Conservation (phyloP, 2,888 invertebrate genomes). For the Mesorhabditis sp. region DNA sequence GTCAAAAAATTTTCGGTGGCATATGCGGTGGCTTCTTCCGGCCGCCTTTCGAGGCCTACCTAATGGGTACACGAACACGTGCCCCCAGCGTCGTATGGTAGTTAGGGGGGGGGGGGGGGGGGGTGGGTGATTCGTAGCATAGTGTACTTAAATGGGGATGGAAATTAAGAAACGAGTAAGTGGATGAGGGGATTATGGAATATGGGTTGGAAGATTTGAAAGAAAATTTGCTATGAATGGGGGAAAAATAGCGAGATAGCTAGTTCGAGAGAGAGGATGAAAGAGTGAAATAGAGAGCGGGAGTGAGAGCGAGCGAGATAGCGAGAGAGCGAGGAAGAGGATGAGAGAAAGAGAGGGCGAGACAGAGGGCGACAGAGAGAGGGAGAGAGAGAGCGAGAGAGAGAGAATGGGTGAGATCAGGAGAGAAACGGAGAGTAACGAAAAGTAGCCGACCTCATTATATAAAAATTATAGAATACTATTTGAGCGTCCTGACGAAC, state of each 20-base stretch:
- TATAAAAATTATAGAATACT: not conserved
- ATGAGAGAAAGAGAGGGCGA: not conserved
- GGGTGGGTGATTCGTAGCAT: too few relatives aligned
- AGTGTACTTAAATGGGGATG: not conserved
- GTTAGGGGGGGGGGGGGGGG: too few relatives aligned
- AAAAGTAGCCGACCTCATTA: not conserved
- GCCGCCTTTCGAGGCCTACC: too few relatives aligned
- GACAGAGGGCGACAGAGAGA: not conserved
- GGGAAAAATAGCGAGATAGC: not conserved
- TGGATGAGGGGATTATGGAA: not conserved
- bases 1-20: too few relatives aligned
- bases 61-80: too few relatives aligned
- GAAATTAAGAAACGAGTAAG: not conserved
- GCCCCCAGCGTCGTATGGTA: too few relatives aligned
- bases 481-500: not conserved
- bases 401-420: not conserved
- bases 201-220: not conserved
- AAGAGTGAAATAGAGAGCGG: not conserved
- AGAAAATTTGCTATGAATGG: not conserved
- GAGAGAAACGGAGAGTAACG: not conserved
- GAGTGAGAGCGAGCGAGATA: not conserved
- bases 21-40: too few relatives aligned
- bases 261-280: not conserved
- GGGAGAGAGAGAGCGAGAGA: slow-evolving; percentile 3
- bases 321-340: not conserved